Conservation (phyloP, 2,888 invertebrate species). For the Eucera pruinosa region DNA sequence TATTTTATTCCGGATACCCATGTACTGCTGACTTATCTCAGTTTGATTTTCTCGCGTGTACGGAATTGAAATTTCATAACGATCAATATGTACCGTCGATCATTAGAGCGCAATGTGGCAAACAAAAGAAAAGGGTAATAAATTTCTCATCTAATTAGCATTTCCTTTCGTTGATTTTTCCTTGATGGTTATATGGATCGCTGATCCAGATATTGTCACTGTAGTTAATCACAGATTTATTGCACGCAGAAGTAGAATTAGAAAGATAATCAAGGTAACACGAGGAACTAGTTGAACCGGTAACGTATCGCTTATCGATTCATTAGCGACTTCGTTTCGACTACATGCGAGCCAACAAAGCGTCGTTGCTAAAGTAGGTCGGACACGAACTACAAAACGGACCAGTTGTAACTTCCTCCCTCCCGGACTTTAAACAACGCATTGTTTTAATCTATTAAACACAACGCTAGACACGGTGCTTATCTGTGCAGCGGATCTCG, state of each 20-base stretch:
- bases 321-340: conserved; percentile 54
- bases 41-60: background rate
- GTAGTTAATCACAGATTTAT: conserved; percentile 21
- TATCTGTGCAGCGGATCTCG: conserved; percentile 28
- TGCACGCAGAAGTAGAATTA: conserved; percentile 24
- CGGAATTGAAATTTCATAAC: conserved; percentile 10
- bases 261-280: conserved; percentile 4
- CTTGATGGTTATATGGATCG: conserved; percentile 21
- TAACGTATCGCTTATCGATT: conserved; percentile 54
- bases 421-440: background rate
- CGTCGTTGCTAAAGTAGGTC: conserved; percentile 27
- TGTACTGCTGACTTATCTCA: background rate
- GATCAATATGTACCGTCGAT: background rate
- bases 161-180: conserved; percentile 23
- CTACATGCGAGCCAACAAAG: conserved; percentile 23
- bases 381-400: conserved; percentile 18
- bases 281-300: conserved; percentile 37
- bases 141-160: conserved; percentile 6
- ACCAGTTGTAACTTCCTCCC: background rate
- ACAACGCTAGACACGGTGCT: conserved; percentile 14
- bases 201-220: conserved; percentile 25
- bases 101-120: background rate
- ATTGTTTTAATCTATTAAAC: background rate
- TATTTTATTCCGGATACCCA: conserved; percentile 13
- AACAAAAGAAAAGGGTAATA: background rate